Percentiles rank a stretch among this genome's conserved stretches.
phyloP scores from a whole-genome alignment of 2,113 vertebrate species.

The Jaculus jaculus region DNA sequence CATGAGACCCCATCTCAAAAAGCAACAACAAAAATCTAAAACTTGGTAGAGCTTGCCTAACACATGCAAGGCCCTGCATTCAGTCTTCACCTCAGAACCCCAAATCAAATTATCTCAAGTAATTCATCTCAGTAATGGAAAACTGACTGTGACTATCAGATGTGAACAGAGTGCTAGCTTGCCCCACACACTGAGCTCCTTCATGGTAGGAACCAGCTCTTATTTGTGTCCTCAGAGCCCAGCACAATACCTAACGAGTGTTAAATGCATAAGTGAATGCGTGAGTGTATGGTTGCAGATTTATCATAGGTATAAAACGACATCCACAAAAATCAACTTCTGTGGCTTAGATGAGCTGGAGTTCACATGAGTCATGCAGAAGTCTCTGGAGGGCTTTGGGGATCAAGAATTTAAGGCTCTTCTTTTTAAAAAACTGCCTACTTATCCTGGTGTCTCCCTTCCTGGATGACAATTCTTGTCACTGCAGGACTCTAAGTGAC shows the following conservation, averaged over 20 bases:
- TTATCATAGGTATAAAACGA: background rate
- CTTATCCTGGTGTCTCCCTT: constrained; percentile 11
- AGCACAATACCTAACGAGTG: background rate
- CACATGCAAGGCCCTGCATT: background rate
- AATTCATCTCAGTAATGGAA: background rate
- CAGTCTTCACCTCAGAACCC: no score
- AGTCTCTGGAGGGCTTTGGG: background rate
- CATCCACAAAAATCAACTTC: constrained; percentile 31
- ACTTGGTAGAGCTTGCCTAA: background rate
- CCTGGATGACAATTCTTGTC: background rate
- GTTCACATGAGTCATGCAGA: constrained; percentile 11
- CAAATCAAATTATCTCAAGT: background rate
- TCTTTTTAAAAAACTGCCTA: constrained; percentile 41
- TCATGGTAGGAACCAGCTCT: background rate
- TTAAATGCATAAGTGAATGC: background rate
- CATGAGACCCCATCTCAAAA: background rate
- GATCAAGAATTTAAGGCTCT: constrained; percentile 44
- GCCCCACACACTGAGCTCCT: background rate
- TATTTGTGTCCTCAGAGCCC: background rate
- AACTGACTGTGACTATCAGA: background rate
- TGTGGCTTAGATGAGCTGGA: background rate
- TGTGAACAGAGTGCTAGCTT: no score
- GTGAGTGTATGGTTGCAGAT: background rate
- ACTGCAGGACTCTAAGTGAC: background rate
- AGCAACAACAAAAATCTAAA: background rate